Evolutionary conservation across 1,140 invertebrate genomes (phyloP), one percentile per base, ranked within the genome.

Genomic region (Drusus annulatus): DNA sequence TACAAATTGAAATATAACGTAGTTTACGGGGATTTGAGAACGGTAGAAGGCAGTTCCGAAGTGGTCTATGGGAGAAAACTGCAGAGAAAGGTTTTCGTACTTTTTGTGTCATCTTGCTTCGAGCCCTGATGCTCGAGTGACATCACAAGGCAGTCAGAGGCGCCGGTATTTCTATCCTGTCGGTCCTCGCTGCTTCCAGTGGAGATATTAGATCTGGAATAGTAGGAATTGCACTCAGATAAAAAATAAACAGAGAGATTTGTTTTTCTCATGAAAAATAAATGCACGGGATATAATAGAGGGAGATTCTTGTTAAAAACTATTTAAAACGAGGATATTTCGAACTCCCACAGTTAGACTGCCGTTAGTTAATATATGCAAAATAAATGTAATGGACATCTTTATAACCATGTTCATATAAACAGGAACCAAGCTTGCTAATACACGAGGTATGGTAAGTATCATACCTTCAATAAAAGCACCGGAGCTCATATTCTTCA

Each of bases 91-190:
- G 23, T 31, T 31, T 65, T n/a, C 13, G 23, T 25, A 28, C 62
- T 28, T 65, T 65, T 65, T 65, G 21, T 25, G n/a, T 31, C 28
- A 15, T 65, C 62, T 65, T 17, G 28, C 28, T 28, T 10, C 16
- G 23, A 31, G 25, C 16, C 31, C 36, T n/a, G n/a, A n/a, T n/a
- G n/a, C 62, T 0, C 25, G 28, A 25, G 62, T 65, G 62, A 65
- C 62, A 65, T 65, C 62, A 65, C 21, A 65, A 36, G 31, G 62
- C 62, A 65, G 25, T 65, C 62, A 65, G 62, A 7, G 62, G 28
- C n/a, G 19, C 62, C 19, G 62, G 36, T 65, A 25, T 28, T 65
- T 25, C 62, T 28, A 28, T 16, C 36, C 25, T 65, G 28, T 28
- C 28, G n/a, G 62, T n/a, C 28, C 62, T 15, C 10, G 2, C 8